These are phyloP conservation scores for Agrilus biguttatus DNA, from an alignment of 2,888 invertebrate genomes.

Conservation along the genomic window DNA sequence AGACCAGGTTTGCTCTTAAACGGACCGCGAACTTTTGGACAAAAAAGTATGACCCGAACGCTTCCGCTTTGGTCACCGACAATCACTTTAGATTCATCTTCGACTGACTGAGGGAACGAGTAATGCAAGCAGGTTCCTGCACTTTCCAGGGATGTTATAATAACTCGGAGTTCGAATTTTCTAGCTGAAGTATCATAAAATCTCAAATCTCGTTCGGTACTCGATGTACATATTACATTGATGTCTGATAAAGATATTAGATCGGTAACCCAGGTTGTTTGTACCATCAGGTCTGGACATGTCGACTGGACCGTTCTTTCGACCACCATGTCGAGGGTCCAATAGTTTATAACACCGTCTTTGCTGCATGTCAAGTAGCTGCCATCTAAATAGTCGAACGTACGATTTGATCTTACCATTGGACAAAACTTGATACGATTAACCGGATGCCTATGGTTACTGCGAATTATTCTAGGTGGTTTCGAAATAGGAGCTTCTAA, in stretches of 20 bases:
- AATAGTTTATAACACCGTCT: conserved; percentile 65
- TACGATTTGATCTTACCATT: conserved; percentile 41
- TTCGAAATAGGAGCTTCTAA: conserved; percentile 49
- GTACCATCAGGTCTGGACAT: conserved; percentile 42
- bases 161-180: conserved; percentile 55
- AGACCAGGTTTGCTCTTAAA: conserved; percentile 53
- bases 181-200: conserved; percentile 68
- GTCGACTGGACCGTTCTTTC: conserved; percentile 47
- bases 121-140: conserved; percentile 43
- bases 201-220: conserved; percentile 61
- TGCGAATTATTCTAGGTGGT: conserved; percentile 41
- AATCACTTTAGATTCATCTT: conserved; percentile 46
- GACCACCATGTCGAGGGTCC: conserved; percentile 56
- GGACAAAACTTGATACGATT: conserved; percentile 49
- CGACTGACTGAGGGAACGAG: conserved; percentile 40
- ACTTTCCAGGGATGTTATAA: conserved; percentile 51
- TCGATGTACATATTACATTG: conserved; percentile 60
- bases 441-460: conserved; percentile 56
- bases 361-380: conserved; percentile 60
- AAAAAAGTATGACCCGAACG: conserved; percentile 48
- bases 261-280: conserved; percentile 59
- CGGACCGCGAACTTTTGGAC: conserved; percentile 47
- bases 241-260: conserved; percentile 62
- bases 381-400: conserved; percentile 45
- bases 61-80: conserved; percentile 64